Evolutionary conservation across 2,888 invertebrate genomes (phyloP), one percentile per base, ranked within the genome.

Genomic region (Tanypteryx hageni): DNA sequence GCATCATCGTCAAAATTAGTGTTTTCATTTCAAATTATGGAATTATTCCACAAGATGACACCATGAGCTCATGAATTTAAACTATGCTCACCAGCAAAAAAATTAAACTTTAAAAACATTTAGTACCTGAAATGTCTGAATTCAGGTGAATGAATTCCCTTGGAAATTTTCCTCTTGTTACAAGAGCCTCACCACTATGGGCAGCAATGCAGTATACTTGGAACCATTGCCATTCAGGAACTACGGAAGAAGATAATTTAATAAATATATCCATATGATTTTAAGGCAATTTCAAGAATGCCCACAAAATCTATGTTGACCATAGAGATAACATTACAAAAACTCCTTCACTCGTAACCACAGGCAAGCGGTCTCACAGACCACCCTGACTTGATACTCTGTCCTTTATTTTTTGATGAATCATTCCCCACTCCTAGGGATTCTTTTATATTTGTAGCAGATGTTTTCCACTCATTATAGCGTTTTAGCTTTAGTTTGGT

Each of bases 171-270:
- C 95, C 95, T 89, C 96, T 94, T 92, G 95, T 95, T 22, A 96
- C 95, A 58, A 97, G 94, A 92, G 96, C 95, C 93, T 96, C 96
- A 0, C 96, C 96, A 85, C 96, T 95, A 94, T 95, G 95, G 10
- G 96, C 95, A 1, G 96, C 96, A 68, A 96, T 94, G 92, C 96
- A 95, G 93, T 96, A 96, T 14, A 95, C 95, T 93, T 96, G 95
- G 92, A 97, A 94, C 96, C 96, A 97, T 92, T 96, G 95, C 95
- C 96, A 96, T 91, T 96, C 96, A 14, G 94, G 94, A 68, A 95
- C 94, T 93, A 92, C 0, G 93, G 93, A 86, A 86, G 92, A 83
- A 57, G 86, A 76, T 4, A 0, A 14, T 44, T 16, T 31, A 92
- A 82, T 18, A 68, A 56, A 92, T 0, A 92, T 18, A 84, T 22